Conservation (phyloP, 2,888 invertebrate genomes). For the Dicyrtoma fusca region DNA sequence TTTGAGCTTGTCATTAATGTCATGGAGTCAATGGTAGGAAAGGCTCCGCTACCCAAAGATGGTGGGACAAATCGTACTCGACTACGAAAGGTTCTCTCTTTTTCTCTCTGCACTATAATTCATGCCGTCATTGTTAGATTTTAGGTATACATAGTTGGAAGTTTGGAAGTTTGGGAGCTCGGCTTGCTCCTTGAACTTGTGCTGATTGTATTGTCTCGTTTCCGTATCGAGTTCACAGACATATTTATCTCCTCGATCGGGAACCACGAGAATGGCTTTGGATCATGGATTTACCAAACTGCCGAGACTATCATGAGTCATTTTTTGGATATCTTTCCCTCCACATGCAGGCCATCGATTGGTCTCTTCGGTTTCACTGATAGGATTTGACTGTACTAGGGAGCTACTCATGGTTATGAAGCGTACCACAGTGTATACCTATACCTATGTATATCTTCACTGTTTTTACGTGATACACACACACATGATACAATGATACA, state of each 20-base stretch:
- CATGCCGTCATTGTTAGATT: too few species aligned
- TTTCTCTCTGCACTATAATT: too few species aligned
- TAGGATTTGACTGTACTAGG: too few species aligned
- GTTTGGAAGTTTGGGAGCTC: not conserved
- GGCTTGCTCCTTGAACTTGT: too few species aligned
- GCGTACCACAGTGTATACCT: not conserved
- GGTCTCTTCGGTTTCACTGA: too few species aligned
- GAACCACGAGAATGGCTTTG: not conserved
- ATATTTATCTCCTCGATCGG: too few species aligned
- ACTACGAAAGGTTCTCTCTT: too few species aligned
- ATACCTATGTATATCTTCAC: not conserved
- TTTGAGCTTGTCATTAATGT: constrained; percentile 24
- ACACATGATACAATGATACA: not conserved
- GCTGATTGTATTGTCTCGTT: too few species aligned
- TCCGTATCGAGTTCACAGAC: too few species aligned
- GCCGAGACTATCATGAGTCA: constrained; percentile 31
- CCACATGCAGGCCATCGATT: not conserved
- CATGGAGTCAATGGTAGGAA: constrained; percentile 20
- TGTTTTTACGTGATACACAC: not conserved
- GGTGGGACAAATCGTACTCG: too few species aligned
- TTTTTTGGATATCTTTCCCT: constrained; percentile 25
- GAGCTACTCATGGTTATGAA: too few species aligned
- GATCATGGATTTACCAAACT: constrained; percentile 26
- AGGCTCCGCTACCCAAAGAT: not conserved
- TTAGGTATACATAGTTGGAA: not conserved